A percentile compares a stretch with the other conserved stretches of the same genome.
phyloP scores from a whole-genome alignment of 2,113 vertebrate species.

The Chionomys nivalis region DNA sequence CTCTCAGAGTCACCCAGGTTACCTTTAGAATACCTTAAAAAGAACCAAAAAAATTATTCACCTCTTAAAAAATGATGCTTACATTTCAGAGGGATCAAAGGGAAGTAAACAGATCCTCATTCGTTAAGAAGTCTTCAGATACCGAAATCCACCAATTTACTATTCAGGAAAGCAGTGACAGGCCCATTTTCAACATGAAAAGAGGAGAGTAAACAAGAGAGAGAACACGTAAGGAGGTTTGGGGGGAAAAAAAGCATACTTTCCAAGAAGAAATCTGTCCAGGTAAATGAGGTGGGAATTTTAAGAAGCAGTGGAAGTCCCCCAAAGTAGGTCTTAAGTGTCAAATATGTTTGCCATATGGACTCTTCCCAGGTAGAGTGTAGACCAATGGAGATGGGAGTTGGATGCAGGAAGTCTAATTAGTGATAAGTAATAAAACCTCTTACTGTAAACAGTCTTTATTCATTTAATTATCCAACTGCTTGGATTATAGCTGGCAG shows the following conservation, averaged over 20 bases:
- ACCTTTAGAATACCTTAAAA: background rate
- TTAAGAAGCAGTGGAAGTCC: background rate
- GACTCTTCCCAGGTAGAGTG: background rate
- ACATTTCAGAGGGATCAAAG: background rate
- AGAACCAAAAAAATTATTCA: background rate
- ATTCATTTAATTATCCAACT: conserved; percentile 36
- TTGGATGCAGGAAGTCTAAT: background rate
- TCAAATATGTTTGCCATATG: background rate
- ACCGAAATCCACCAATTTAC: background rate
- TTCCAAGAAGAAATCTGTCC: background rate
- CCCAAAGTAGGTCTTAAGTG: background rate
- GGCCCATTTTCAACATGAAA: background rate
- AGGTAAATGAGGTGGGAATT: background rate
- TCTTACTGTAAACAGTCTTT: conserved; percentile 19
- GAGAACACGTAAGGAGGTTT: background rate
- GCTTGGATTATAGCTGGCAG: background rate
- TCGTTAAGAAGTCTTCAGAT: background rate
- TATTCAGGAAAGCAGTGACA: background rate
- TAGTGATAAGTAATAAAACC: background rate
- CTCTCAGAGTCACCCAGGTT: background rate
- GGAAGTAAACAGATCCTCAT: background rate
- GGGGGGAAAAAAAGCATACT: too few species aligned
- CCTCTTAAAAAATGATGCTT: background rate
- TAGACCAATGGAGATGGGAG: background rate
- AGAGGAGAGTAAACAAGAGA: background rate